Evolutionary conservation across 2,113 vertebrate species (phyloP), one percentile per base, ranked within the genome.

Genomic region (Scolopax mira): DNA sequence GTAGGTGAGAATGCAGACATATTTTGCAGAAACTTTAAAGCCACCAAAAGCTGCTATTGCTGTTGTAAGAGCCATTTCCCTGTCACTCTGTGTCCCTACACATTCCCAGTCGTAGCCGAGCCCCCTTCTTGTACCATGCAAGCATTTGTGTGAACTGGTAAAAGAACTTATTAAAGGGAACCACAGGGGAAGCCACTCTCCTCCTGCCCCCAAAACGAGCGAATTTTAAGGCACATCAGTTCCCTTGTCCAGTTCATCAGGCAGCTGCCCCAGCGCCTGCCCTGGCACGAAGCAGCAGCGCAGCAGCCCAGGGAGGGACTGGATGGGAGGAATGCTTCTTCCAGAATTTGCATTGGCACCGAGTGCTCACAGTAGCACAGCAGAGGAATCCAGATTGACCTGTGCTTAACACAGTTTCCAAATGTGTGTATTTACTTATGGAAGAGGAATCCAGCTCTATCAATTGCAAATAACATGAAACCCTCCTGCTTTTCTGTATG

Each of bases 21-120:
- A 18, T 78, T 61, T 74, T 55, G 54, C 64, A 84, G 69, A 77
- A 67, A 15, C 37, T 15, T 49, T 39, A 62, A 35, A 73, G 93
- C 22, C 60, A 66, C 41, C 72, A 31, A 37, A 79, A 86, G 62
- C 77, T 41, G 51, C 13, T 21, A 13, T 1, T 70, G 77, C 31
- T 62, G 72, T 28, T 78, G 12, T 8, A 21, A 70, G 80, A 7
- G 66, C 41, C 72, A 28, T 70, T 33, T 60, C 49, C 31, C 23
- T 79, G 67, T 33, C 77, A 49, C 23, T 25, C 35, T 11, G 0
- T 4, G 37, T 13, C 51, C 30, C 31, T 19, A 23, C 2, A 0
- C 3, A 35, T 33, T 28, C 23, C 49, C 35, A 66, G 2, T 10
- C 7, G 0, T 0, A 67, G 71, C 25, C 37, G 18, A 61, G 44